A percentile compares a stretch with the other conserved stretches of the same genome.
These are phyloP conservation scores for Brachypodius melanocephalos DNA, from an alignment of 2,113 vertebrate species.

Conservation along the genomic window DNA sequence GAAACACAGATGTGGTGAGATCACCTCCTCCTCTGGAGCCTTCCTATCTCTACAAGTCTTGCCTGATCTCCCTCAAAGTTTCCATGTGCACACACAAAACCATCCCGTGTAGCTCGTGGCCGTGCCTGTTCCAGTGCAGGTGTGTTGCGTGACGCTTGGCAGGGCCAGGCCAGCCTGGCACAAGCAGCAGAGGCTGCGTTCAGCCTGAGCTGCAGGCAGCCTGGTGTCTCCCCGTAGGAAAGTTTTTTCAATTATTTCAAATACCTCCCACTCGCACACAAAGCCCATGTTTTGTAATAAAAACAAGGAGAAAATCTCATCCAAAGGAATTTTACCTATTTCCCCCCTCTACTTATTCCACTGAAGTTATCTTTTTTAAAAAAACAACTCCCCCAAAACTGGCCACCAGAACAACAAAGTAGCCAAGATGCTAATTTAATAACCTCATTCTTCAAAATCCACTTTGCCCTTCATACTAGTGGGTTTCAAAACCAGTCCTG, in stretches of 20 bases:
- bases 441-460: not conserved
- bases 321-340: conserved; percentile 47
- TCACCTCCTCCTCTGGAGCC: conserved; percentile 30
- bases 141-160: accelerated
- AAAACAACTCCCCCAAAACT: not conserved
- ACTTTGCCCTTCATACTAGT: not conserved
- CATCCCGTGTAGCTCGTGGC: accelerated
- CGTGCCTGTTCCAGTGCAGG: accelerated
- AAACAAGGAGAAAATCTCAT: conserved; percentile 18
- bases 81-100: not conserved
- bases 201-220: not conserved
- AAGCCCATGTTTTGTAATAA: conserved; percentile 12
- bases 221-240: not conserved
- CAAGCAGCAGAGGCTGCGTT: not conserved
- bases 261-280: not conserved
- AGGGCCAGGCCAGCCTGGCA: not conserved
- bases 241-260: conserved; percentile 1
- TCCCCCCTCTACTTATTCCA: not conserved
- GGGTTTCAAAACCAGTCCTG: not conserved
- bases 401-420: not conserved
- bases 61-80: not conserved
- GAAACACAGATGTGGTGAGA: conserved; percentile 30
- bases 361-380: not conserved
- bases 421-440: not conserved
- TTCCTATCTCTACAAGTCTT: conserved; percentile 4